phyloP scores from a whole-genome alignment of 2,888 invertebrate genomes.

The Odontothrips loti region DNA sequence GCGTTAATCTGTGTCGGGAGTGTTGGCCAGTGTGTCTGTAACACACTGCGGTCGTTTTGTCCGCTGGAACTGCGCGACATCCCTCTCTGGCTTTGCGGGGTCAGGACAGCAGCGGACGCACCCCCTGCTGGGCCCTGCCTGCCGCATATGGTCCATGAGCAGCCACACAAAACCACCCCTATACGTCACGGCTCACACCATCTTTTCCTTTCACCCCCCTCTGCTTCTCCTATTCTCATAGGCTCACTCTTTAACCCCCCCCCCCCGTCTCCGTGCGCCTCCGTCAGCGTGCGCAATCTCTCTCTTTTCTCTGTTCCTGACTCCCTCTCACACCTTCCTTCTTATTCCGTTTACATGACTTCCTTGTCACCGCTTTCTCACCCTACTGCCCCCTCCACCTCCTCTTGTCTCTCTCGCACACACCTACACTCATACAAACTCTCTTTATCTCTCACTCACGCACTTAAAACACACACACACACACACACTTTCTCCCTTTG shows the following conservation, averaged over 20 bases:
- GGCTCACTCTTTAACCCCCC: background rate
- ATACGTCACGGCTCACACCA: background rate
- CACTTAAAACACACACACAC: too few species aligned
- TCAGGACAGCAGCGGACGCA: too few species aligned
- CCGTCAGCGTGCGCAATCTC: too few species aligned
- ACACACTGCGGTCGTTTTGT: conserved; percentile 18
- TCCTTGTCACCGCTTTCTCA: too few species aligned
- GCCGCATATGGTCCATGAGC: too few species aligned
- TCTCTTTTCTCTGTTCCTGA: background rate
- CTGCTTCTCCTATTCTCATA: too few species aligned
- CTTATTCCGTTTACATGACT: background rate
- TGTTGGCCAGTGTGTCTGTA: background rate
- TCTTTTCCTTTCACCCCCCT: background rate
- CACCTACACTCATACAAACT: too few species aligned
- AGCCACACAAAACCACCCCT: too few species aligned
- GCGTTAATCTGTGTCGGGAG: background rate
- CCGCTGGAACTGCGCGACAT: conserved; percentile 10
- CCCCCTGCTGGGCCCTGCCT: too few species aligned
- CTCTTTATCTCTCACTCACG: background rate
- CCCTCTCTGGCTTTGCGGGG: conserved; percentile 3
- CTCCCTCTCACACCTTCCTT: background rate
- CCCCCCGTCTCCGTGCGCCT: background rate
- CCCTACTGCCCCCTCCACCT: too few species aligned
- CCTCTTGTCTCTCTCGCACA: background rate
- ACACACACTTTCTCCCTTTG: background rate